A percentile compares a stretch with the other conserved stretches of the same genome.
phyloP scores from a whole-genome alignment of 2,113 vertebrate genomes.

The Meriones unguiculatus region DNA sequence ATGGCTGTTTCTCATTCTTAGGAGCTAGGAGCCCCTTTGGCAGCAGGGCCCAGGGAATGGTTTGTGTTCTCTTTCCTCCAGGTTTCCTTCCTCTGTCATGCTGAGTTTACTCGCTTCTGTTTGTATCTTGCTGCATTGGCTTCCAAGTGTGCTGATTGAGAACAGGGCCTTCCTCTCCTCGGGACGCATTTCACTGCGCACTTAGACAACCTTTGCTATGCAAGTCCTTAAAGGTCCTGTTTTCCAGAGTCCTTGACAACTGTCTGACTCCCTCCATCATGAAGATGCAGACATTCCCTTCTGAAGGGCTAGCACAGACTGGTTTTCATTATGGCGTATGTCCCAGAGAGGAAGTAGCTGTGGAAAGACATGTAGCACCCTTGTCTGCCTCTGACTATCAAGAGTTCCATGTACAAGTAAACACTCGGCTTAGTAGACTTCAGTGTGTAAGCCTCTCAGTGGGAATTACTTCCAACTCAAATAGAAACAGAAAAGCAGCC shows the following conservation, averaged over 20 bases:
- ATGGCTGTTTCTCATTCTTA: neutral
- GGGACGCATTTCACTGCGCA: neutral
- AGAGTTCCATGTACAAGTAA: neutral
- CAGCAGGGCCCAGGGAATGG: neutral
- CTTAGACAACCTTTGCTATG: neutral
- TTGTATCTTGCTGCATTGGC: neutral
- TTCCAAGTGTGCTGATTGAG: neutral
- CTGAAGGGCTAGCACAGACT: neutral
- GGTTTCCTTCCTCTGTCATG: slow-evolving; percentile 1
- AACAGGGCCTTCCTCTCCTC: slow-evolving; percentile 13
- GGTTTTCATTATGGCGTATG: neutral
- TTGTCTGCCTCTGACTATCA: neutral
- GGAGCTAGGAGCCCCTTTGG: neutral
- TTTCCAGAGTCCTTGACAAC: neutral
- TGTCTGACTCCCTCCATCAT: neutral
- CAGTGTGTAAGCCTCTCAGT: neutral
- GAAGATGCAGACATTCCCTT: neutral
- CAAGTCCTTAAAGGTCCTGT: neutral
- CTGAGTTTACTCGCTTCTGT: slow-evolving; percentile 5
- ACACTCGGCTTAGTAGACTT: neutral
- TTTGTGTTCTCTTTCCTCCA: neutral
- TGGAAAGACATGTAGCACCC: neutral
- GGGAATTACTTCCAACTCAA: neutral
- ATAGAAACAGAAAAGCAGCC: neutral
- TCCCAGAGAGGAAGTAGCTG: neutral